Evolutionary conservation across 2,797 vertebrate species (phyloP).

Genomic region (Hemitrygon akajei): DNA sequence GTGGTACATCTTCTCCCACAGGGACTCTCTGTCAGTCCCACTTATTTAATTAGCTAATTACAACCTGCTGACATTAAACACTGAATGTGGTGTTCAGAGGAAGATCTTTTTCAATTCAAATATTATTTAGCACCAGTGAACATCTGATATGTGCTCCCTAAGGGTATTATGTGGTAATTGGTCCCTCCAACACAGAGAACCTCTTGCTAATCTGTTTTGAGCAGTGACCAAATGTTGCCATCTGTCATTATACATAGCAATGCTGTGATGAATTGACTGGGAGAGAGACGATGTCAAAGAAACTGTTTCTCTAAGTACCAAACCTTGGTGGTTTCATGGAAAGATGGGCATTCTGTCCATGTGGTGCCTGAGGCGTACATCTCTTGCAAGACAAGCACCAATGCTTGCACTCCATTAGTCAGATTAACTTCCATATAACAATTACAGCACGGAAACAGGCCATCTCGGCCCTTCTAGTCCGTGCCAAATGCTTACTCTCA

Average conservation of each 20-base stretch:
- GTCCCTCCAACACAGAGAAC: conserved; percentile 58
- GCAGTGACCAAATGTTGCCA: conserved; percentile 56
- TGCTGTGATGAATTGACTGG: conserved; percentile 3
- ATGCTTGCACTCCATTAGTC: too few relatives aligned
- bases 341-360: neutral
- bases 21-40: conserved; percentile 56
- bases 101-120: conserved; percentile 56
- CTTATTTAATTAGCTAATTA: conserved; percentile 65
- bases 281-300: neutral
- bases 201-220: conserved; percentile 55
- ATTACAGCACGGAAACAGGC: too few relatives aligned
- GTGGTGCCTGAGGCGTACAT: neutral
- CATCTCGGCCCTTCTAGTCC: too few relatives aligned
- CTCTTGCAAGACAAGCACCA: neutral
- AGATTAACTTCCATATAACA: too few relatives aligned
- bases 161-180: conserved; percentile 60
- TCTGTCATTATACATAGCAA: conserved; percentile 53
- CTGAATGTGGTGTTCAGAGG: conserved; percentile 51
- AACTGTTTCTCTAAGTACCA: neutral
- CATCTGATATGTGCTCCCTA: conserved; percentile 59
- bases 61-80: conserved; percentile 60
- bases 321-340: neutral
- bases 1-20: conserved; percentile 47
- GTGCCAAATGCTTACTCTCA: too few relatives aligned
- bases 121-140: conserved; percentile 57